Base-by-base conservation (phyloP, 2,797 vertebrate genomes). In the Aselliscus stoliczkanus region DNA sequence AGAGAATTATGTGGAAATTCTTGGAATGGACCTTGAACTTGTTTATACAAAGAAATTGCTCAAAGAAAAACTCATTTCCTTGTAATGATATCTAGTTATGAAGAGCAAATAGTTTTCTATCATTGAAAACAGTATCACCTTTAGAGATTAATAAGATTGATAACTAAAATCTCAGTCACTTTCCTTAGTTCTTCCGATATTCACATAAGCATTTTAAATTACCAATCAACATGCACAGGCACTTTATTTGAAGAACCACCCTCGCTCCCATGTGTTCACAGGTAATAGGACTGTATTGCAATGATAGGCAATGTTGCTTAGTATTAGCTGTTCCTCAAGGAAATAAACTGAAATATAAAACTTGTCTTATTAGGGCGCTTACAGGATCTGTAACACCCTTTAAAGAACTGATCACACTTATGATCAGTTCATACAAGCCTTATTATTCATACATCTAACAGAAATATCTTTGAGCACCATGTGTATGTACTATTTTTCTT, bases 1-100 rank as follows among this genome's bases (percentile, higher is more conserved):
- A 70, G 4, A 73, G 27, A 81, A 58, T 31, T 47, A 62, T 52
- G 29, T 29, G 54, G 58, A 79, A 34, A 95, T 79, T 62, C 62
- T 54, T 9, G 13, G 50, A 54, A 93, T 60, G 18, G 37, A 31
- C 14, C 12, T 52, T 90, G 34, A 90, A 34, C 14, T 42, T 58
- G 20, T 12, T 60, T 23, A 31, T 7, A 17, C 0, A 58, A 25
- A 44, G 18, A 79, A 29, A 70, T 52, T 54, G 93, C 70, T 94
- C 42, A 58, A 88, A 94, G 37, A 83, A 17, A 60, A 96, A 69
- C n/a, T 86, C 62, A 65, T 64, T 42, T 64, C 39, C 14, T 80
- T 50, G 10, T 12, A 56, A 60, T 12, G 69, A 4, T 15, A 64
- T 42, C 20, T 62, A 39, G 39, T 21, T 52, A 58, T 42, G 50